Conservation (phyloP, 2,797 vertebrate genomes). For the Triplophysa bombifrons region DNA sequence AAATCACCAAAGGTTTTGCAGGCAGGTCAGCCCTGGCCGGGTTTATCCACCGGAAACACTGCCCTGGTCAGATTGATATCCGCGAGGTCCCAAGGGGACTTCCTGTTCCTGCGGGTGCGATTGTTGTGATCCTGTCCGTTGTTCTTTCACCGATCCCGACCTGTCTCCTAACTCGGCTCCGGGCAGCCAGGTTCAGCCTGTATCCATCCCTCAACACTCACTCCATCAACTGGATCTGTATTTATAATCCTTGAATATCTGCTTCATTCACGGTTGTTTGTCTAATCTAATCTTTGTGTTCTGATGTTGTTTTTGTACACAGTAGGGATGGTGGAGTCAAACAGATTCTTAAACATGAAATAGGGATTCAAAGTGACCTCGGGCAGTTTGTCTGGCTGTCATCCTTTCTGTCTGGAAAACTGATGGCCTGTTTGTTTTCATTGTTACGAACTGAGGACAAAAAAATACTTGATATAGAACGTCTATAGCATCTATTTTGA, state of each 20-base stretch:
- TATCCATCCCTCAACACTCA: constrained; percentile 30
- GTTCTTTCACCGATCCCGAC: constrained; percentile 48
- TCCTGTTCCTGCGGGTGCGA: constrained; percentile 76
- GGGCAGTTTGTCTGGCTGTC: constrained; percentile 15
- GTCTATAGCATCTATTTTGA: constrained; percentile 5
- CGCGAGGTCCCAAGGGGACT: constrained; percentile 69
- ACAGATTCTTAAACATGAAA: constrained; percentile 29
- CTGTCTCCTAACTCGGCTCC: constrained; percentile 50
- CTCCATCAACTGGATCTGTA: constrained; percentile 16
- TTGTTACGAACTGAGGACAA: constrained; percentile 5
- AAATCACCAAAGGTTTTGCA: constrained; percentile 38
- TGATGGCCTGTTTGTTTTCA: constrained; percentile 34
- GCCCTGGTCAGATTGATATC: constrained; percentile 70
- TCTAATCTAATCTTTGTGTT: too few species aligned
- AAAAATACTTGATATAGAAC: background rate
- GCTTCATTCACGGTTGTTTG: background rate
- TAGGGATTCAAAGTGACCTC: background rate
- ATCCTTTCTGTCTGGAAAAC: constrained; percentile 16
- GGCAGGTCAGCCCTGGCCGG: constrained; percentile 37
- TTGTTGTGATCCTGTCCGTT: constrained; percentile 70
- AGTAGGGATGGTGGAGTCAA: background rate
- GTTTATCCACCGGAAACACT: constrained; percentile 57
- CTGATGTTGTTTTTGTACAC: constrained; percentile 3
- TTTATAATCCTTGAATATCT: background rate
- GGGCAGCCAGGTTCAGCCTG: constrained; percentile 58